phyloP scores from a whole-genome alignment of 2,888 invertebrate genomes.

The Torymus tubicola region DNA sequence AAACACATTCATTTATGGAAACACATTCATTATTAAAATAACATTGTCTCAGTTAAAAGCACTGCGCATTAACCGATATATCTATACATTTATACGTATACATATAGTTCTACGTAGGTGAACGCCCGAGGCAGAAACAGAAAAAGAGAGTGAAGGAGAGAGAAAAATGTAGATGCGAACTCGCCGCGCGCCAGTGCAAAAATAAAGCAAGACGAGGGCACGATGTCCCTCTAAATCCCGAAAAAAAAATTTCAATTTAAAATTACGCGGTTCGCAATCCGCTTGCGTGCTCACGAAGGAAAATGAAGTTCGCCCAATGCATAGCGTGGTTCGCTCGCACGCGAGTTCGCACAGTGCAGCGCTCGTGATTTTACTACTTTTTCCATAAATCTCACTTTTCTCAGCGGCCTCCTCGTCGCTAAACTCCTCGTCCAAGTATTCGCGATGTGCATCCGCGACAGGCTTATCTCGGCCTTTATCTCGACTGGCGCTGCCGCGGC shows the following conservation, averaged over 20 bases:
- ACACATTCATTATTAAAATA: not conserved
- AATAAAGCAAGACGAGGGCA: constrained; percentile 8
- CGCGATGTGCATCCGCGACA: constrained; percentile 67
- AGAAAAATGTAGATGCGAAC: no score
- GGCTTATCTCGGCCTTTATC: constrained; percentile 69
- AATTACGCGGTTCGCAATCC: constrained; percentile 50
- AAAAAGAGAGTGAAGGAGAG: no score
- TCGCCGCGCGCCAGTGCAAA: not conserved
- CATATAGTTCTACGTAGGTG: no score
- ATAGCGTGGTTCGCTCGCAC: not conserved
- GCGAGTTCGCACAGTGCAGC: not conserved
- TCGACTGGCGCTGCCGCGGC: constrained; percentile 30
- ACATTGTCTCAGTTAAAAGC: not conserved
- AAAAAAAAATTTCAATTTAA: constrained; percentile 54
- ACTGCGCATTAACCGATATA: constrained; percentile 7
- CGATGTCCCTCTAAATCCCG: constrained; percentile 21
- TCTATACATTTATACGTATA: not conserved
- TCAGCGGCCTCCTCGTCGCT: constrained; percentile 66
- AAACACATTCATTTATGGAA: not conserved
- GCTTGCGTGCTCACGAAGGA: constrained; percentile 39
- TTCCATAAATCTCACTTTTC: constrained; percentile 68
- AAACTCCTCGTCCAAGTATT: constrained; percentile 73
- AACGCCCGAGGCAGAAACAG: no score
- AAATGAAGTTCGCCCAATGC: constrained; percentile 50
- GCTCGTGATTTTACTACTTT: constrained; percentile 50